Percentiles rank a stretch among this genome's conserved stretches.
Conservation (phyloP, 2,797 vertebrate species). For the Helostoma temminkii region DNA sequence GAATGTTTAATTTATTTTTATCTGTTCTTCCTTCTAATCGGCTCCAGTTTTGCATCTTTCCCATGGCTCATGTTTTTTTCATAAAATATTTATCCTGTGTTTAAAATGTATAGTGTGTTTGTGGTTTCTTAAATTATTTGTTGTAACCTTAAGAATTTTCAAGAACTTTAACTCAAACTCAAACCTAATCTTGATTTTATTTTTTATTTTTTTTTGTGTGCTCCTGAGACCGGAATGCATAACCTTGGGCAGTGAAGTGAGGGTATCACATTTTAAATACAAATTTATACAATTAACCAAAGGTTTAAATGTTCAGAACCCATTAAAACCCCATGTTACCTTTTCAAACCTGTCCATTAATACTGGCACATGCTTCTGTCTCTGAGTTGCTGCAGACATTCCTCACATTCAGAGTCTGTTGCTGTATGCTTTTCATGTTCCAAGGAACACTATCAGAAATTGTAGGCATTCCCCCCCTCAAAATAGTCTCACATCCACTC, state of each 20-base stretch:
- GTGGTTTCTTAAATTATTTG: constrained; percentile 40
- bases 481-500: constrained; percentile 15
- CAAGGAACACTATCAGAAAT: background rate
- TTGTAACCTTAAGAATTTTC: too few species aligned
- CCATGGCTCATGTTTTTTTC: too few species aligned
- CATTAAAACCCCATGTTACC: constrained; percentile 6
- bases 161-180: too few species aligned
- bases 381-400: background rate
- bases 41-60: constrained; percentile 20
- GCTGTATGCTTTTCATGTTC: constrained; percentile 9
- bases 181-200: too few species aligned
- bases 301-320: constrained; percentile 28
- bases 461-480: background rate
- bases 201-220: constrained; percentile 48
- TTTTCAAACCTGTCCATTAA: constrained; percentile 13
- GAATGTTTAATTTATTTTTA: constrained; percentile 14
- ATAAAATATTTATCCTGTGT: background rate
- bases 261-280: constrained; percentile 30
- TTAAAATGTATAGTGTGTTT: background rate
- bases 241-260: constrained; percentile 24
- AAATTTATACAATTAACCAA: constrained; percentile 18
- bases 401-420: background rate
- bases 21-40: constrained; percentile 10
- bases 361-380: background rate
- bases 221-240: constrained; percentile 3